phyloP scores from a whole-genome alignment of 53 echinoderm and acorn worm species.

The Arbacia lixula region DNA sequence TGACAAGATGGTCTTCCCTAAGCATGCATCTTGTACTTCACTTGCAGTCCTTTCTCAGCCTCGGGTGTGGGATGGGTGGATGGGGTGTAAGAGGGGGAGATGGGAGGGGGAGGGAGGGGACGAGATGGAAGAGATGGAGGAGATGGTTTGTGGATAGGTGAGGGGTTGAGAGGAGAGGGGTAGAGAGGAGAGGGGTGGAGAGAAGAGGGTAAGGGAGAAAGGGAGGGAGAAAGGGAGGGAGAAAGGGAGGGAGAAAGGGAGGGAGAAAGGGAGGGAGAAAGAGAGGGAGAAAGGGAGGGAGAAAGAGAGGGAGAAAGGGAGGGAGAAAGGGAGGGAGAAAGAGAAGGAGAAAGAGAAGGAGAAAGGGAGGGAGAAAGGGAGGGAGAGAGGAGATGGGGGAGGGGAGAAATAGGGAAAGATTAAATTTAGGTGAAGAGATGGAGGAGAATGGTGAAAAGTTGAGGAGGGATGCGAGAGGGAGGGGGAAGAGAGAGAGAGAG shows the following conservation, averaged over 20 bases:
- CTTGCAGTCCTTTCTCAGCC: no score
- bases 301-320: no score
- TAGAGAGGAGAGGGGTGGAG: background rate
- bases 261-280: background rate
- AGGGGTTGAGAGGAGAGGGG: background rate
- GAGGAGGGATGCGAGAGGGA: background rate
- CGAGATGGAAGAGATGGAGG: no score
- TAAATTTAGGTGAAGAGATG: no score
- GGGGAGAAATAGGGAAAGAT: no score
- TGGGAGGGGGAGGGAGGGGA: background rate
- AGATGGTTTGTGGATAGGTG: no score
- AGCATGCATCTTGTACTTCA: no score
- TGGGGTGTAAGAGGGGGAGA: background rate
- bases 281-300: background rate
- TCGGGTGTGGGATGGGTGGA: background rate
- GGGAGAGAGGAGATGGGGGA: background rate
- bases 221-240: background rate
- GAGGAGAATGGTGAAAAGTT: background rate
- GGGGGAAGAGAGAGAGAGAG: background rate
- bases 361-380: background rate
- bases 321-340: no score
- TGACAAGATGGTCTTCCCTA: no score
- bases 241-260: background rate
- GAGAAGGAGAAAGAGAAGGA: background rate
- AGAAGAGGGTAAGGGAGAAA: background rate